Evolutionary conservation across 2,113 vertebrate species (phyloP).

Genomic region (Sitta europaea): DNA sequence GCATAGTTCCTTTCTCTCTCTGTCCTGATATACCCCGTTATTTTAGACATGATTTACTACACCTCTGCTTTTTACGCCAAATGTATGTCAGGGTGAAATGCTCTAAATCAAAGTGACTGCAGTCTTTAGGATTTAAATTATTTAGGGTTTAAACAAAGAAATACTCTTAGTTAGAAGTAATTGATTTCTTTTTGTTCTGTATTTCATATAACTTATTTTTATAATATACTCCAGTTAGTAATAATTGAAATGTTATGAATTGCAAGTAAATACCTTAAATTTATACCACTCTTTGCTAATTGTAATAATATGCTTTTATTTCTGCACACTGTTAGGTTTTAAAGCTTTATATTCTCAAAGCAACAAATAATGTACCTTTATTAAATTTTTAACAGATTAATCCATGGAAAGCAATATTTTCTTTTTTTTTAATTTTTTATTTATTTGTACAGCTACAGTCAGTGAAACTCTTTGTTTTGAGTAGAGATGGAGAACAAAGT

Average conservation of each 20-base stretch:
- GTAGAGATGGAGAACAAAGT: neutral
- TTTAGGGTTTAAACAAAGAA: neutral
- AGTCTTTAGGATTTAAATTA: neutral
- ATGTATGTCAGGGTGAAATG: neutral
- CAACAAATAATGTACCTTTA: neutral
- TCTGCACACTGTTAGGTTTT: neutral
- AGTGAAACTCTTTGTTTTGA: neutral
- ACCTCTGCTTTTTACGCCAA: neutral
- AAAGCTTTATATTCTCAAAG: neutral
- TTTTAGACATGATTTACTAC: neutral
- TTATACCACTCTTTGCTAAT: neutral
- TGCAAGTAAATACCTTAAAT: neutral
- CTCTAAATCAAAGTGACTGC: neutral
- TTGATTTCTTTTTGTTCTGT: neutral
- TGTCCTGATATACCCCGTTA: neutral
- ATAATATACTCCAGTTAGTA: neutral
- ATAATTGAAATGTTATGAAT: constrained; percentile 5
- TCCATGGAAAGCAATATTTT: neutral
- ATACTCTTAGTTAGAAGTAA: neutral
- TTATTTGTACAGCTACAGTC: neutral
- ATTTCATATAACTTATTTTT: neutral
- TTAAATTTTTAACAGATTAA: neutral
- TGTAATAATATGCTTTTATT: neutral
- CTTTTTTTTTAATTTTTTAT: neutral
- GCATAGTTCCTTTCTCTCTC: neutral